phyloP scores from a whole-genome alignment of 2,888 invertebrate genomes.

The Toxonevra muliebris region DNA sequence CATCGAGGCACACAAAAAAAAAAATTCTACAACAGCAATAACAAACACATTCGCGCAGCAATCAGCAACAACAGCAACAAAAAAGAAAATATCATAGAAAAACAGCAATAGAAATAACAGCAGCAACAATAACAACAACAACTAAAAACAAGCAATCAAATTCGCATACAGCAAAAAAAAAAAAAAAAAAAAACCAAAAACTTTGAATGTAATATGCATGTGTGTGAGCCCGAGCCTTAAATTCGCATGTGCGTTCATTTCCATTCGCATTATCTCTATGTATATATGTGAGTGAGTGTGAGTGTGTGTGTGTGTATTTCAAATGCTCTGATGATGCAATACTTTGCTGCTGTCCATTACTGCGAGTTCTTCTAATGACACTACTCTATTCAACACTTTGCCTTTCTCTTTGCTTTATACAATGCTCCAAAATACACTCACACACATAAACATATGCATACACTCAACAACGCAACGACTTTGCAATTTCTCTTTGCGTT shows the following conservation, averaged over 20 bases:
- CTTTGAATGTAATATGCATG: not conserved
- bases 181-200: not conserved
- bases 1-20: conserved; percentile 19
- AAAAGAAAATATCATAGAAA: conserved; percentile 13
- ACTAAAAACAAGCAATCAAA: conserved; percentile 31
- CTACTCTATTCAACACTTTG: too few relatives aligned
- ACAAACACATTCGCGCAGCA: conserved; percentile 38
- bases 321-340: too few relatives aligned
- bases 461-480: too few relatives aligned
- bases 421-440: too few relatives aligned
- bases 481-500: too few relatives aligned
- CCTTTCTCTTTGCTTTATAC: too few relatives aligned
- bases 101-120: conserved; percentile 16
- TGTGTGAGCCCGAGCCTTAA: conserved; percentile 8
- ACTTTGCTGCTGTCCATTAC: too few relatives aligned
- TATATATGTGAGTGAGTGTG: conserved; percentile 1
- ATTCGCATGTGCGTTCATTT: conserved; percentile 19
- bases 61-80: conserved; percentile 11
- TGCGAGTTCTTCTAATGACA: too few relatives aligned
- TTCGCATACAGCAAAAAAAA: not conserved
- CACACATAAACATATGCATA: too few relatives aligned
- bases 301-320: not conserved
- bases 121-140: conserved; percentile 35
- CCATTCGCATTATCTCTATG: not conserved
- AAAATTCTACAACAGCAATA: conserved; percentile 18